These are phyloP conservation scores for Eristalis arbustorum DNA, from an alignment of 2,888 invertebrate genomes.

Conservation along the genomic window DNA sequence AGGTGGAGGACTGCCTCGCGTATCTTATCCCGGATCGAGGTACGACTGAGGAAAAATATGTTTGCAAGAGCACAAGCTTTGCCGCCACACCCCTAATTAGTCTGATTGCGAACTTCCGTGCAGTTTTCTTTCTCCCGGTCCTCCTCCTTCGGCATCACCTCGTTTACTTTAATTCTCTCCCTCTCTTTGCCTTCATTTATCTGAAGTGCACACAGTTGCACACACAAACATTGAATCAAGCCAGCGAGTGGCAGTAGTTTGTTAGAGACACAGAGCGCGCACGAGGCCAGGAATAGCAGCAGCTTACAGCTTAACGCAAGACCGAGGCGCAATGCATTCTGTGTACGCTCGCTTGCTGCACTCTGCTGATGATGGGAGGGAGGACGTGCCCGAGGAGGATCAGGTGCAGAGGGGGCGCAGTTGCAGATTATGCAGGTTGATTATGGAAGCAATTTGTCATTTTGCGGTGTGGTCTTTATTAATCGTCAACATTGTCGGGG, in stretches of 20 bases:
- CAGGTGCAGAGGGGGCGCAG: constrained; percentile 30
- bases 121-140: constrained; percentile 34
- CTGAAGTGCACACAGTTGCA: constrained; percentile 37
- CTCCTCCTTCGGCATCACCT: constrained; percentile 1
- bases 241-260: background rate
- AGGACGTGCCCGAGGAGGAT: background rate
- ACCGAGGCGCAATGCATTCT: background rate
- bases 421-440: constrained; percentile 67
- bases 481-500: constrained; percentile 66
- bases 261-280: background rate
- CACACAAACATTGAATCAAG: background rate
- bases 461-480: constrained; percentile 69
- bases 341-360: too few relatives aligned
- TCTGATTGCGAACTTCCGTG: constrained; percentile 71
- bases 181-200: constrained; percentile 62
- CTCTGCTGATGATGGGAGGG: constrained; percentile 14
- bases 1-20: background rate
- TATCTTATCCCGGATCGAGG: constrained; percentile 38
- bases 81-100: constrained; percentile 70
- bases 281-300: background rate
- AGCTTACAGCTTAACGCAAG: background rate
- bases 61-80: constrained; percentile 54
- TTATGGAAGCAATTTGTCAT: constrained; percentile 70
- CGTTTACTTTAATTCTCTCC: constrained; percentile 51
- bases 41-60: constrained; percentile 33